Evolutionary conservation across 1,140 invertebrate species (phyloP).

Genomic region (Sminthurinus signatus): DNA sequence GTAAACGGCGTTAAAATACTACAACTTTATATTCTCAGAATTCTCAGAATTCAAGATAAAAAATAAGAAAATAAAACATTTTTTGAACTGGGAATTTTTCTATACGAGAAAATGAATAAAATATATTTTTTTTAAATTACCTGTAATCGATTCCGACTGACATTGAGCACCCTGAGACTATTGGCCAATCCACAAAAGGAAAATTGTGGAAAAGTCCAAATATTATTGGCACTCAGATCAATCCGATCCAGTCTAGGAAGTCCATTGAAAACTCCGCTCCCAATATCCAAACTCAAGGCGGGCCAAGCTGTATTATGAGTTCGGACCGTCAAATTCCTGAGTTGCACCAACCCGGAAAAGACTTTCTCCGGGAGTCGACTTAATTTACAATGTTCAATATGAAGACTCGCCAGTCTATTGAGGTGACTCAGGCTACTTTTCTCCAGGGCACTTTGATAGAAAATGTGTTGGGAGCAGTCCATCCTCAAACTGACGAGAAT

Average conservation of each 20-base stretch:
- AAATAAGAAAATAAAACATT: no score
- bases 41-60: no score
- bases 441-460: constrained; percentile 78
- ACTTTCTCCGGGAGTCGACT: constrained; percentile 73
- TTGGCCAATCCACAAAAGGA: constrained; percentile 78
- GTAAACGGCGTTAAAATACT: no score
- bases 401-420: constrained; percentile 68
- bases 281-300: constrained; percentile 71
- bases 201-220: constrained; percentile 74
- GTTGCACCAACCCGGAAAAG: constrained; percentile 67
- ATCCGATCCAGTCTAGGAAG: constrained; percentile 66
- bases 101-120: constrained; percentile 44
- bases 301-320: constrained; percentile 86
- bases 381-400: constrained; percentile 84
- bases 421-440: constrained; percentile 75
- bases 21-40: no score
- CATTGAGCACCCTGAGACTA: constrained; percentile 45
- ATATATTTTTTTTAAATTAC: constrained; percentile 50
- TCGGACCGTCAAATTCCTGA: constrained; percentile 72
- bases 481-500: constrained; percentile 66
- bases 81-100: no score
- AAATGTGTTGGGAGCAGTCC: constrained; percentile 74
- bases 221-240: constrained; percentile 78
- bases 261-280: constrained; percentile 64
- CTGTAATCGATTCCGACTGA: constrained; percentile 70